Base-by-base conservation (phyloP, 2,888 invertebrate genomes). In the Drosophila ezoana region DNA sequence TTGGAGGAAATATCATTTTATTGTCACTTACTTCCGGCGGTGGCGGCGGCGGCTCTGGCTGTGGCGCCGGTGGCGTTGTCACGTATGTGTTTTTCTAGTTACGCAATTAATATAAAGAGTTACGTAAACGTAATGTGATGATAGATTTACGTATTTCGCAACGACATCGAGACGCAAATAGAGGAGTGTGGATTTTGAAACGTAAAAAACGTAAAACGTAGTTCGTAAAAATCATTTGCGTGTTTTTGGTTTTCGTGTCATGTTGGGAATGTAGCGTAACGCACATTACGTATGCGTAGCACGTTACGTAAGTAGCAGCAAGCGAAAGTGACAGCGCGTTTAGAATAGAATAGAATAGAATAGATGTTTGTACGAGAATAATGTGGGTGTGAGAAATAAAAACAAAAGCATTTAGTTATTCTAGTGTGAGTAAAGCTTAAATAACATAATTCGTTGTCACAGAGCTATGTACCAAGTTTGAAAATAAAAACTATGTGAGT, bases 71-170 rank as follows among this genome's bases (percentile, higher is more conserved):
- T 71, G 83, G 83, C 76, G 86, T 83, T 63, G 86, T 83, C 76
- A 83, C 83, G 79, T 83, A 83, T 83, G 83, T 83, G 71, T 83
- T 83, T 83, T 83, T 83, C 83, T 83, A 80, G 73, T 82, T 83
- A 76, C 76, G 76, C 65, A 75, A 75, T 72, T 62, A 49, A 38
- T 53, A 72, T 62, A 67, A 61, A 54, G 63, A 61, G 76, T 81
- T 70, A 75, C 68, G 81, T 71, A 73, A 71, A 69, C 68, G 73
- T 66, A 75, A 75, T 64, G 68, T 60, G 57, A 59, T 65, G 47
- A 61, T 70, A 38, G 51, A 28, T 41, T 57, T 54, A 70, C 60
- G 57, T 71, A 65, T 61, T 54, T 52, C 67, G 72, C 71, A 73
- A 79, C 63, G 66, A 73, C 66, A 66, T 61, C 64, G 68, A 76